Percentiles rank a stretch among this genome's conserved stretches.
These are phyloP conservation scores for Mastomys natalensis DNA, from an alignment of 2,113 vertebrate species.

Conservation along the genomic window DNA sequence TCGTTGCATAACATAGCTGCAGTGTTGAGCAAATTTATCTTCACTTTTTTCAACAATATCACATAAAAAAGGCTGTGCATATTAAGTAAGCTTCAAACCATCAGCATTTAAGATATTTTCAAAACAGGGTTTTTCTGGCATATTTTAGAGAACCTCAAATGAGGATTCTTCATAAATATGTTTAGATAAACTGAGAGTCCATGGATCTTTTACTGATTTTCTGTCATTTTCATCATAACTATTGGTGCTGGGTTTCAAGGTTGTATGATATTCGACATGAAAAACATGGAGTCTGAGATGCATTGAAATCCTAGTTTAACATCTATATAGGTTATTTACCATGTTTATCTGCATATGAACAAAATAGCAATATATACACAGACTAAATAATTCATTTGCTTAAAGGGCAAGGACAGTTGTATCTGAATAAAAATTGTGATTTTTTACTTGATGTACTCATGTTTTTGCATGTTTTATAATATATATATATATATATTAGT, in stretches of 20 bases:
- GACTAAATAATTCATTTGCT: background rate
- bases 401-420: background rate
- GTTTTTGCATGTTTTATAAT: too few species aligned
- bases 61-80: background rate
- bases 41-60: background rate
- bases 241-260: background rate
- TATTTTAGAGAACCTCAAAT: background rate
- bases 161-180: background rate
- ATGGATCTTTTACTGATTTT: background rate
- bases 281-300: background rate
- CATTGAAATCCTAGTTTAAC: background rate
- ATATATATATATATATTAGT: too few species aligned
- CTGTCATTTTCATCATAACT: background rate
- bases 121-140: background rate
- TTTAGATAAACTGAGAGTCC: accelerated
- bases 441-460: background rate
- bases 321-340: background rate
- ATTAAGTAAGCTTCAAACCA: accelerated
- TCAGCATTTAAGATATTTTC: background rate
- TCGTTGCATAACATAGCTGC: background rate
- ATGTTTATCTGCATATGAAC: background rate
- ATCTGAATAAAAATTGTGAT: background rate
- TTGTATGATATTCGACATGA: background rate
- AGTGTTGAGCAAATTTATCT: background rate
- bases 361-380: background rate